Conservation (phyloP, 1,140 invertebrate species). For the Atta texana region DNA sequence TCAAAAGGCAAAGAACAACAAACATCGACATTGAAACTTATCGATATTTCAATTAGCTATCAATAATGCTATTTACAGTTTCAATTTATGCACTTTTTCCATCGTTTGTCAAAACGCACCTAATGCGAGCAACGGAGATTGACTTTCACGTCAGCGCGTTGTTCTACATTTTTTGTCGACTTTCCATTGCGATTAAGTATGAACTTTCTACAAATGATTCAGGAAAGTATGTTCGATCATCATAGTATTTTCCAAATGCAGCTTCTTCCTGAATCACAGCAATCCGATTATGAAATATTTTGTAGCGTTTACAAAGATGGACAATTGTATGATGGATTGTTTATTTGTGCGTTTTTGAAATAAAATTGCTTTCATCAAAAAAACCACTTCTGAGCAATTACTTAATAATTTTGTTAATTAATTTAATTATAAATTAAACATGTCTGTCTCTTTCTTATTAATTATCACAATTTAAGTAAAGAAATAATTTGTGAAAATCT, state of each 20-base stretch:
- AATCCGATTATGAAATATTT: conserved; percentile 28
- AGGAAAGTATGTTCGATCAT: conserved; percentile 49
- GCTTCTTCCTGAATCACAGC: conserved; percentile 32
- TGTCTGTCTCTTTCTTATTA: background rate
- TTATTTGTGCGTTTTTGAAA: too few species aligned
- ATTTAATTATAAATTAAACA: background rate
- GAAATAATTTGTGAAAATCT: background rate
- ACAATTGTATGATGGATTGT: background rate
- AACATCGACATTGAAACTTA: background rate
- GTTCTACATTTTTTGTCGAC: conserved; percentile 64
- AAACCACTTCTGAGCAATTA: too few species aligned
- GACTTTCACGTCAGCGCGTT: conserved; percentile 50
- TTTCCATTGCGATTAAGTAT: conserved; percentile 56
- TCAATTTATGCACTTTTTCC: conserved; percentile 46
- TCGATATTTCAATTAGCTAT: background rate
- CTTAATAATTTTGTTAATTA: conserved; percentile 1
- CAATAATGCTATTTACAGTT: background rate
- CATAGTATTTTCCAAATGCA: conserved; percentile 8
- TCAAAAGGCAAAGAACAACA: too few species aligned
- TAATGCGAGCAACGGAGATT: conserved; percentile 53
- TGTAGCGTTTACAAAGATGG: background rate
- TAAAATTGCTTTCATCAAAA: too few species aligned
- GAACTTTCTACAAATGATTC: conserved; percentile 61
- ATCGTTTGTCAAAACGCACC: conserved; percentile 42
- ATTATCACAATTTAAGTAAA: background rate